Base-by-base conservation (phyloP, 2,888 invertebrate species). In the Oxystoma pomonae region DNA sequence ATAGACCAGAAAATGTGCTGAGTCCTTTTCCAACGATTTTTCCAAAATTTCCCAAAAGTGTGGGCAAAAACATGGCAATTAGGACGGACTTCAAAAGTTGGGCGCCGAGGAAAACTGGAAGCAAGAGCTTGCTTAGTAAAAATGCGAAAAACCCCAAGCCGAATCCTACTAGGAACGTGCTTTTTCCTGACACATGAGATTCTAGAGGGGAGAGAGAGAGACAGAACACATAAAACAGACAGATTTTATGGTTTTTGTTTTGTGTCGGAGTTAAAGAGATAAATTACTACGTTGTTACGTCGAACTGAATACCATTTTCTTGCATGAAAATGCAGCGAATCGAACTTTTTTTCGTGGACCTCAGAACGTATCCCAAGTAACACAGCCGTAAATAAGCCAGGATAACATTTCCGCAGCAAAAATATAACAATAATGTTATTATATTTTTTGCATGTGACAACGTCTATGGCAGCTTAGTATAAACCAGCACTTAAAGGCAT, bases 11-110 rank as follows among this genome's bases (percentile, higher is more conserved):
- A 70, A 87, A 82, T 2, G 87, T 86, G 75, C 84, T 77, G 76
- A 83, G 69, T 55, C 93, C 92, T 86, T 93, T 93, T 62, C 92
- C 91, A 63, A 92, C 86, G 66, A 93, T 85, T 80, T 92, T 92
- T 59, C 92, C 92, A 63, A 93, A 85, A 71, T 91, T 90, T 60
- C 93, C 92, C 67, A 94, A 83, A 64, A 94, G 87, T 65, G 91
- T 91, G 0, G 93, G 93, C 75, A 94, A 83, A 79, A 94, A 93
- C 82, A 94, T 86, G 7, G 92, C 93, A 35, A 94, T 84, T 19
- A 94, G 81, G 56, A 93, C 85, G 49, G 91, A 91, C 80, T 94
- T 94, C 72, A 92, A 83, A 59, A 94, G 84, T 81, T 94, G 92
- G 2, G 90, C 86, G 0, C 91, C 94, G 74, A 94, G 87, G 73